phyloP scores from a whole-genome alignment of 2,113 vertebrate species.

The Narcine bancroftii region DNA sequence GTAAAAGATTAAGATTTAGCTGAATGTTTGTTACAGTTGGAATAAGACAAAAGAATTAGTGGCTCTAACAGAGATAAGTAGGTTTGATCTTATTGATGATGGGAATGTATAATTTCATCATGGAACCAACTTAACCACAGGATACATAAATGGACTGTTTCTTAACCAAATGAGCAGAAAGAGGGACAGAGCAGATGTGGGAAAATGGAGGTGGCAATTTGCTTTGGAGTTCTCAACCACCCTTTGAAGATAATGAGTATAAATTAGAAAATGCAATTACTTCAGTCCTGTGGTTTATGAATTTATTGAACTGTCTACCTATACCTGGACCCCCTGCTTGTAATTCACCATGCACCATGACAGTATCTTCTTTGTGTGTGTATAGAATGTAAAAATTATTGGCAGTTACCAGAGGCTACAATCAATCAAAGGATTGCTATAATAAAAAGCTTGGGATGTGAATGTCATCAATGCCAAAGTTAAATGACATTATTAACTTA shows the following conservation, averaged over 20 bases:
- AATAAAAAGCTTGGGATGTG: background rate
- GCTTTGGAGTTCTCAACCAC: background rate
- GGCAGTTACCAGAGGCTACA: constrained; percentile 25
- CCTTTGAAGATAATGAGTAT: background rate
- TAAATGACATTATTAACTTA: constrained; percentile 16
- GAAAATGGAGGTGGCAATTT: background rate
- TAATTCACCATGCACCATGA: background rate
- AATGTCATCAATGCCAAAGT: constrained; percentile 17
- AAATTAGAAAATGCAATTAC: background rate
- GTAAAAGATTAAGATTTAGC: too few species aligned
- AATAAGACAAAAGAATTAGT: too few species aligned
- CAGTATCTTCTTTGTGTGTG: background rate
- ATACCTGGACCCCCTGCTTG: background rate
- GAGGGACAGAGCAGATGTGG: background rate
- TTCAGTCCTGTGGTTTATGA: background rate
- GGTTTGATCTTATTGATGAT: too few species aligned
- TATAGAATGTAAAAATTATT: constrained; percentile 26
- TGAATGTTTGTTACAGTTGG: too few species aligned
- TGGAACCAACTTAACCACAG: background rate
- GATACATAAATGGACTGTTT: background rate
- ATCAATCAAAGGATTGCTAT: background rate
- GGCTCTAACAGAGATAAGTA: too few species aligned
- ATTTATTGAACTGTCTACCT: background rate
- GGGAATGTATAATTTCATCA: too few species aligned
- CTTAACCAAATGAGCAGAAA: background rate